Conservation (phyloP, 2,888 invertebrate species). For the Pachliopta kotzebuea region DNA sequence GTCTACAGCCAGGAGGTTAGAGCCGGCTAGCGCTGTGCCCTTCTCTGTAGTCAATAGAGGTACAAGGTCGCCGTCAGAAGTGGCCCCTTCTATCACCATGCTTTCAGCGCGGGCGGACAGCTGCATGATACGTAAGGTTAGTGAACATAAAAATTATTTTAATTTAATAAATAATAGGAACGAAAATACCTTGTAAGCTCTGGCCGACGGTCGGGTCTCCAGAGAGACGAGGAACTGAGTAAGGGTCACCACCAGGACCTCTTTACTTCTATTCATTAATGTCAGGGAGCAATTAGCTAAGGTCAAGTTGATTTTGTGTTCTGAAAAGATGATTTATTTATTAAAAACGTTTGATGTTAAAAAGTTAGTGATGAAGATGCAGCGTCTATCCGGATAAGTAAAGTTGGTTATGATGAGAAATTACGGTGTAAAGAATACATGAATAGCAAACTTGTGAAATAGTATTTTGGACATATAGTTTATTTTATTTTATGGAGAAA, state of each 20-base stretch:
- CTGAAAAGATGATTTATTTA: slow-evolving; percentile 61
- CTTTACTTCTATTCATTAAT: slow-evolving; percentile 84
- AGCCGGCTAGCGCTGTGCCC: slow-evolving; percentile 77
- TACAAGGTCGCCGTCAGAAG: slow-evolving; percentile 85
- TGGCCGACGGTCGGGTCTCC: slow-evolving; percentile 84
- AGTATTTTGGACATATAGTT: too few relatives aligned
- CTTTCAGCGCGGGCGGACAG: slow-evolving; percentile 86
- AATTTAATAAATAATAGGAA: neutral
- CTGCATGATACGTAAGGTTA: slow-evolving; percentile 37
- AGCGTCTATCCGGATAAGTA: too few relatives aligned
- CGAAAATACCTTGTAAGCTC: slow-evolving; percentile 81
- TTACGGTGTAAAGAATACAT: too few relatives aligned
- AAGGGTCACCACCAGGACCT: slow-evolving; percentile 85
- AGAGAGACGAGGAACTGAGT: slow-evolving; percentile 86
- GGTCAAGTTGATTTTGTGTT: slow-evolving; percentile 88
- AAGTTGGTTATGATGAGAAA: too few relatives aligned
- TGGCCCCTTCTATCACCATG: slow-evolving; percentile 87
- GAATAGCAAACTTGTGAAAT: too few relatives aligned
- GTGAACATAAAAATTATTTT: too few relatives aligned
- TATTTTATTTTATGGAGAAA: too few relatives aligned
- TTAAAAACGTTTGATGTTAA: too few relatives aligned
- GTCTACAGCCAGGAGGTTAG: slow-evolving; percentile 87
- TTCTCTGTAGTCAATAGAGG: slow-evolving; percentile 81
- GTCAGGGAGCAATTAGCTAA: slow-evolving; percentile 86
- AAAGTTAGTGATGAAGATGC: too few relatives aligned